Evolutionary conservation across 2,888 invertebrate species (phyloP).

Genomic region (Chironomus tentans): DNA sequence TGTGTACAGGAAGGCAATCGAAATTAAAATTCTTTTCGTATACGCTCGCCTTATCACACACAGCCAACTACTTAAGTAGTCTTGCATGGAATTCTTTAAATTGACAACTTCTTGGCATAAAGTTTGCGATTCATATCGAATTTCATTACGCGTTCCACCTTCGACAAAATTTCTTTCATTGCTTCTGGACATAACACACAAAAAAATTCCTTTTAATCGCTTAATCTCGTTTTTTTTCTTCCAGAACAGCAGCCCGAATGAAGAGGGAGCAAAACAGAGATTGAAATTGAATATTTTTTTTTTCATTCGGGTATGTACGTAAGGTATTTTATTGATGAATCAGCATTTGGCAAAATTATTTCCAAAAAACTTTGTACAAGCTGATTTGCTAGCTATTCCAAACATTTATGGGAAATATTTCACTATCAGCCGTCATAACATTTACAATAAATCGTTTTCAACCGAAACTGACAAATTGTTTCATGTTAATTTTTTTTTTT

Average conservation of each 20-base stretch:
- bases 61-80: not conserved
- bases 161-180: not conserved
- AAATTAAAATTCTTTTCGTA: not conserved
- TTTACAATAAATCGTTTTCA: no score
- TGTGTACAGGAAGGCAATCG: not conserved
- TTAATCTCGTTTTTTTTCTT: not conserved
- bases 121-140: slow-evolving; percentile 13
- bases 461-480: no score
- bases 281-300: slow-evolving; percentile 25
- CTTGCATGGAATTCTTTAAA: not conserved
- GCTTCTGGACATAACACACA: not conserved
- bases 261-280: slow-evolving; percentile 2
- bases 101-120: not conserved
- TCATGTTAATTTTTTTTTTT: no score
- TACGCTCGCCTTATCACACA: not conserved
- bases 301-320: not conserved
- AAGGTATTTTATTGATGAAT: not conserved
- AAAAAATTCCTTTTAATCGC: not conserved
- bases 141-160: slow-evolving; percentile 16
- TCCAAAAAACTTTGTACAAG: no score
- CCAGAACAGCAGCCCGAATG: not conserved
- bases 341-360: not conserved
- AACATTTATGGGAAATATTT: no score
- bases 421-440: no score
- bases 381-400: no score